Evolutionary conservation across 2,888 invertebrate species (phyloP).

Genomic region (Tetranychus piercei): DNA sequence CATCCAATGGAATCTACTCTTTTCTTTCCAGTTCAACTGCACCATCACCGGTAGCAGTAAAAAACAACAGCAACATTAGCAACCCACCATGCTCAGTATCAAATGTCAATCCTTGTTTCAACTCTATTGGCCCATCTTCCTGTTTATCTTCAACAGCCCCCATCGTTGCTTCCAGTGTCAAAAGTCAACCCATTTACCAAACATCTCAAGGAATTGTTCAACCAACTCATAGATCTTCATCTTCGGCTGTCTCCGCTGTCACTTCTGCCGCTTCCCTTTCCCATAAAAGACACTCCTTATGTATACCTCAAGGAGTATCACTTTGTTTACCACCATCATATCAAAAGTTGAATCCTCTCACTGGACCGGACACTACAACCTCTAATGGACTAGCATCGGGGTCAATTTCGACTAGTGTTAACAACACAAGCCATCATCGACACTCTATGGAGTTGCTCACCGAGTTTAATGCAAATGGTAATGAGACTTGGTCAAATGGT

Average conservation of each 20-base stretch:
- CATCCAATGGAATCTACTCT: neutral
- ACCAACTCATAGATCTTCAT: neutral
- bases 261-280: neutral
- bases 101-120: neutral
- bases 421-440: conserved; percentile 9
- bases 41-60: neutral
- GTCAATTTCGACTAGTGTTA: neutral
- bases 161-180: neutral
- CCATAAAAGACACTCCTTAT: conserved; percentile 6
- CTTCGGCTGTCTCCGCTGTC: neutral
- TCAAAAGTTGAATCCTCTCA: neutral
- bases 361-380: neutral
- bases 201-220: neutral
- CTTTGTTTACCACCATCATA: neutral
- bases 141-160: neutral
- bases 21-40: neutral
- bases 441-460: conserved; percentile 25
- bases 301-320: conserved; percentile 1
- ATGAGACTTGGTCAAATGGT: neutral
- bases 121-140: neutral
- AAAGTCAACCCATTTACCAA: conserved; percentile 1
- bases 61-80: neutral
- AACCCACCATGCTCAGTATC: neutral
- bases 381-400: neutral
- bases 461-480: neutral